A percentile compares a stretch with the other conserved stretches of the same genome.
Conservation (phyloP, 2,113 vertebrate genomes). For the Tetrax tetrax region DNA sequence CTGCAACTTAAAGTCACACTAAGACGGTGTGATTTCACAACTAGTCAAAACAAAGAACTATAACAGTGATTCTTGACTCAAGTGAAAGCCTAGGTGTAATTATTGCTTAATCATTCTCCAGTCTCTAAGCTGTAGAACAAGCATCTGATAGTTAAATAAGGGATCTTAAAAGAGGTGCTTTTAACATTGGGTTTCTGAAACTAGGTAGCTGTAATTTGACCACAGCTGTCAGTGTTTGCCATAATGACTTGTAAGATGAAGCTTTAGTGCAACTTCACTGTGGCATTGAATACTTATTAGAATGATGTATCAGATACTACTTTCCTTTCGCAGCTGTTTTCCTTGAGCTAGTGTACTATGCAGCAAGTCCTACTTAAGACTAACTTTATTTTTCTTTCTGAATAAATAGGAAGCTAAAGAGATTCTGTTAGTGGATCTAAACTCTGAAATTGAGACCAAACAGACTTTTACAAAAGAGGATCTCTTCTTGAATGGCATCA, state of each 20-base stretch:
- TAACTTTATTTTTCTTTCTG: constrained; percentile 76
- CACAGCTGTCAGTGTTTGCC: neutral
- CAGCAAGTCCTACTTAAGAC: neutral
- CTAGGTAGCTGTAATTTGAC: neutral
- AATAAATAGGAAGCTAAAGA: constrained; percentile 91
- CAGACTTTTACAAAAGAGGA: constrained; percentile 89
- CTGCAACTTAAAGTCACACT: neutral
- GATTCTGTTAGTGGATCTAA: constrained; percentile 95
- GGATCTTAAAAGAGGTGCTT: neutral
- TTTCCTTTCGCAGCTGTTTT: neutral
- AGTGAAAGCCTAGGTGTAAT: neutral
- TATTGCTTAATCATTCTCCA: neutral
- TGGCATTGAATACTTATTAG: neutral
- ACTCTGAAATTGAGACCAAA: constrained; percentile 92
- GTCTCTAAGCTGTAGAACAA: neutral
- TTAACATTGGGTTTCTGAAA: neutral
- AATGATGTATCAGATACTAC: neutral
- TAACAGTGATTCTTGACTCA: neutral
- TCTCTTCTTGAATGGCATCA: constrained; percentile 80
- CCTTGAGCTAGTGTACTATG: neutral
- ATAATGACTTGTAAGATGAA: neutral
- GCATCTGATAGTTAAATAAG: neutral
- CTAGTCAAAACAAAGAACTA: neutral
- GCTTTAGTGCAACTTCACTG: neutral
- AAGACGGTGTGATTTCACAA: neutral